Evolutionary conservation across 92 coral and sea anemone genomes (phyloP).

Genomic region (Diadumene lineata): DNA sequence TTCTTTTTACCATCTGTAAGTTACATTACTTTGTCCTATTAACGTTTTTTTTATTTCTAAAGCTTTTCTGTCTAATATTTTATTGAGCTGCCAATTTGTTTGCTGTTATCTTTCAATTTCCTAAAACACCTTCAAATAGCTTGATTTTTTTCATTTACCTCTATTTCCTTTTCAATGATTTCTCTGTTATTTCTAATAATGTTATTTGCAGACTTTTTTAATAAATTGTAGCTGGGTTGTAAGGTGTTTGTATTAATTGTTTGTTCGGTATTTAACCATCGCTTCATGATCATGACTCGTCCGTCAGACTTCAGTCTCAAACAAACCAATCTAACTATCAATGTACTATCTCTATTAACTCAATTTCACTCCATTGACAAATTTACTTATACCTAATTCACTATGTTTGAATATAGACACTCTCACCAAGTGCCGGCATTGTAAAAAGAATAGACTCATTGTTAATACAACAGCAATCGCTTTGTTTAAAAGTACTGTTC

Average conservation of each 20-base stretch:
- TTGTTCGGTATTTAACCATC: conserved; percentile 7
- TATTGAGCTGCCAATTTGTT: too few species aligned
- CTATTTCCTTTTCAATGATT: not conserved
- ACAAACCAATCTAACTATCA: not conserved
- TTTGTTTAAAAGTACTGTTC: not conserved
- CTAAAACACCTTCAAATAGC: too few species aligned
- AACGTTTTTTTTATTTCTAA: too few species aligned
- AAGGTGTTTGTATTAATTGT: not conserved
- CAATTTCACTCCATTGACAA: not conserved
- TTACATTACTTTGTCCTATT: too few species aligned
- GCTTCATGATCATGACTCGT: not conserved
- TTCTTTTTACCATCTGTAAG: too few species aligned
- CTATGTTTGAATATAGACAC: conserved; percentile 8
- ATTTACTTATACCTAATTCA: not conserved
- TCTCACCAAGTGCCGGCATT: too few species aligned
- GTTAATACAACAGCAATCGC: not conserved
- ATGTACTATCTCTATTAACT: not conserved
- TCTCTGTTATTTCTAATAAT: too few species aligned
- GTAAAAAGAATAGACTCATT: conserved; percentile 16
- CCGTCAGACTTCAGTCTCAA: not conserved
- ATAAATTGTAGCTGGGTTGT: not conserved
- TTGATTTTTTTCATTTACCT: not conserved
- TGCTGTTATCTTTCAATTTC: too few species aligned
- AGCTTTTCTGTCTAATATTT: too few species aligned
- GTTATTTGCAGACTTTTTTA: too few species aligned